Base-by-base conservation (phyloP, 2,888 invertebrate genomes). In the Dasypogon diadema region DNA sequence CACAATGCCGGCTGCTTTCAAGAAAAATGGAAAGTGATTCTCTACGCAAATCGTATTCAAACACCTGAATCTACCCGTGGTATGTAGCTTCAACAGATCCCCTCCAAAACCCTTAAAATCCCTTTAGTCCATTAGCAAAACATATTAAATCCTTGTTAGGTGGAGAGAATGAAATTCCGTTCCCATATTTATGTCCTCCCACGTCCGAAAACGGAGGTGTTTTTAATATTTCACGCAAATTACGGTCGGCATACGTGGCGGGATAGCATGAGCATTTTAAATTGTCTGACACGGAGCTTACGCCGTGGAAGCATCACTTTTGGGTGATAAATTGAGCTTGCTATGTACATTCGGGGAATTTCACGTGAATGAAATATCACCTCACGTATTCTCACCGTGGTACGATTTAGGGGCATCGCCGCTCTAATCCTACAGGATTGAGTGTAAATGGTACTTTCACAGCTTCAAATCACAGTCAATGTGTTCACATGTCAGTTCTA, bases 201-300 rank as follows among this genome's bases (percentile, higher is more conserved):
- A 21, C 63, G 22, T 63, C 18, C 42, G 42, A 63, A 65, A 46
- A 24, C 46, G 48, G 46, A 2, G 24, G 48, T 46, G 18, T 65
- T 65, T 65, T 65, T 65, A 46, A 65, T 46, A 65, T 65, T 65
- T 65, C 63, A 46, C 16, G 22, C 65, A 65, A 65, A 46, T 46
- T 65, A 65, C 65, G 46, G 46, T 65, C 65, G 65, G 42, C 18
- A 46, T 24, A 46, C 46, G 46, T 65, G 46, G n/a, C 46, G n/a
- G 18, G 65, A 46, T 65, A 22, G 42, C 26, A 6, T 46, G 26
- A 48, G 46, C 24, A 22, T 14, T 46, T 65, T 37, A 65, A 65
- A 65, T 65, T 65, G 65, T 22, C 65, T 46, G 22, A 42, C 65
- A 46, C 10, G 48, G 18, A 22, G 24, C 24, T 48, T 46, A 26